Evolutionary conservation across 2,888 invertebrate species (phyloP), one percentile per base, ranked within the genome.

Genomic region (Homarus gammarus): DNA sequence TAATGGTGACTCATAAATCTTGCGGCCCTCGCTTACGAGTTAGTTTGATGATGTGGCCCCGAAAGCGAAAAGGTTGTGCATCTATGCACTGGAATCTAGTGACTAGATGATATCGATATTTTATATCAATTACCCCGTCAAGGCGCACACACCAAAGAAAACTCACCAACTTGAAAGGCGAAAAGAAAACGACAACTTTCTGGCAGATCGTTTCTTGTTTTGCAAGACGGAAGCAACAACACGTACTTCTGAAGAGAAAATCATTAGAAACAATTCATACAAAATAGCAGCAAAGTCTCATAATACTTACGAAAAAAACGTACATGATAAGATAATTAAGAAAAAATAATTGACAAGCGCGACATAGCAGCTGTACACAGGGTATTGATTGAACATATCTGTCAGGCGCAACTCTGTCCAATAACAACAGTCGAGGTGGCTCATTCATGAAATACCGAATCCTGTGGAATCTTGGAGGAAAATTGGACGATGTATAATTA

Each of bases 371-470:
- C 44, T 49, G 56, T 64, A 49, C 49, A 18, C 44, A 18, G 49
- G 64, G 88, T 88, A 88, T 88, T 84, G 88, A 88, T 88, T 88
- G 83, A 78, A 88, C 83, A 83, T 88, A 77, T 75, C 88, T 88
- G 88, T 51, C 88, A 88, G 88, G 88, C 88, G 88, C 88, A 70
- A 68, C 38, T 68, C 84, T 18, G 70, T 36, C 83, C 83, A 75
- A 83, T 88, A 83, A 70, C 88, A 88, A 88, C 88, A 83, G 88
- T 83, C 44, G 83, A 51, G 78, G 88, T 68, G 83, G 77, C 49
- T 70, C 88, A 88, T 88, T 88, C 88, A 84, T 77, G 88, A 83
- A 83, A 88, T 78, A 78, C 70, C 84, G 84, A 88, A 84, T 88
- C 68, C 31, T 77, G 88, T 83, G 83, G 77, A 36, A 77, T 88